phyloP scores from a whole-genome alignment of 2,797 vertebrate genomes.

The Enteromius unitaeniatus region DNA sequence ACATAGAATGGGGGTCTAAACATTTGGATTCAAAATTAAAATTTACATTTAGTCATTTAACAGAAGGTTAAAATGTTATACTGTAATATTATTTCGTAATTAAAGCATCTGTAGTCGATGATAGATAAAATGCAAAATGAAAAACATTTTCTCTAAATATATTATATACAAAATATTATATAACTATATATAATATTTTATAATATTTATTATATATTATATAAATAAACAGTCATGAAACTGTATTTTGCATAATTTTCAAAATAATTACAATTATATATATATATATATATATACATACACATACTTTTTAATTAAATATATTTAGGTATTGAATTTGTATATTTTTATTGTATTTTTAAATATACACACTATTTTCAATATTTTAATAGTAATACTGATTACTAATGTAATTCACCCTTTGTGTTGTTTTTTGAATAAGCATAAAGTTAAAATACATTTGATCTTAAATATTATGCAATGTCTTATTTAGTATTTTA shows the following conservation, averaged over 20 bases:
- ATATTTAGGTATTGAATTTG: neutral
- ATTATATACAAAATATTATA: too few relatives aligned
- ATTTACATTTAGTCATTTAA: neutral
- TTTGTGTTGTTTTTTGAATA: neutral
- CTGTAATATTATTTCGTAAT: neutral
- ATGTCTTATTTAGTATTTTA: neutral
- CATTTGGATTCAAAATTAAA: too few relatives aligned
- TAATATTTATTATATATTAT: too few relatives aligned
- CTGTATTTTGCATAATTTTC: too few relatives aligned
- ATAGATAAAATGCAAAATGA: too few relatives aligned
- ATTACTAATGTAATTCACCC: neutral
- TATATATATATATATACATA: too few relatives aligned
- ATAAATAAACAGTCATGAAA: too few relatives aligned
- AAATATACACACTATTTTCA: neutral
- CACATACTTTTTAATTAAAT: neutral
- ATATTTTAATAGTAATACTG: neutral
- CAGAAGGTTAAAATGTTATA: neutral
- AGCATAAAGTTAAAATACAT: neutral
- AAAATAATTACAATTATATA: too few relatives aligned
- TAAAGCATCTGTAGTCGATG: neutral
- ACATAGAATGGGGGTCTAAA: neutral
- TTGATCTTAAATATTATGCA: neutral
- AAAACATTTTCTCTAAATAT: neutral
- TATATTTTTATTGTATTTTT: neutral
- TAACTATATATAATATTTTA: too few relatives aligned